Evolutionary conservation across 1,140 invertebrate species (phyloP), one percentile per base, ranked within the genome.

Genomic region (Drosophila melanica): DNA sequence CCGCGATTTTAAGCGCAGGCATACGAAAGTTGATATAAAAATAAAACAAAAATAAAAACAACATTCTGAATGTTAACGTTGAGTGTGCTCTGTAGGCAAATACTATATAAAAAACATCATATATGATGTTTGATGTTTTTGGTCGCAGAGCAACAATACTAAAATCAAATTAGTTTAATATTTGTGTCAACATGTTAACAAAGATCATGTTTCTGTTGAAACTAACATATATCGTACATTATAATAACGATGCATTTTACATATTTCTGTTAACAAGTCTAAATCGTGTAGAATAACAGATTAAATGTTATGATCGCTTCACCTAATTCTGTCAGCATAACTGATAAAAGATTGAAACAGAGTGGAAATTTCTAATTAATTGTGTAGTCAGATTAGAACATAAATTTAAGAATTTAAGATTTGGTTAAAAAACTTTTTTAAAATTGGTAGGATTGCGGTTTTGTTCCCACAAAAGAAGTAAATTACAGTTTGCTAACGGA

Each of bases 11-110:
- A 85, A 85, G 81, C 77, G 63, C 75, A 75, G 63, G 58, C 75
- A 86, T 75, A 85, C 73, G 70, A 81, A 86, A 77, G 64, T 78
- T 86, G 78, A 75, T 76, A 86, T 81, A 86, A 81, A 86, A 85
- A 85, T 84, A 80, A 74, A 73, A 73, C 66, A 66, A 18, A 71
- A 75, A 68, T 48, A 55, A 47, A 67, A 60, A 37, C 57, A 60
- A 73, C 58, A 50, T 10, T 8, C 33, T 35, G 27, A 27, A 30
- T 39, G 37, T 30, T 68, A 68, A 27, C 68, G 23, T 41, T n/a
- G 23, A 18, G 48, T 39, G 50, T 62, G 42, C 57, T 74, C 35
- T 35, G 54, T 50, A 47, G 30, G 23, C 8, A 54, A 67, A 72
- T 72, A 67, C 64, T 63, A 47, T 33, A 30, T 18, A 30, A 14